Conservation (phyloP, 2,113 vertebrate species). For the Hippoglossus stenolepis region DNA sequence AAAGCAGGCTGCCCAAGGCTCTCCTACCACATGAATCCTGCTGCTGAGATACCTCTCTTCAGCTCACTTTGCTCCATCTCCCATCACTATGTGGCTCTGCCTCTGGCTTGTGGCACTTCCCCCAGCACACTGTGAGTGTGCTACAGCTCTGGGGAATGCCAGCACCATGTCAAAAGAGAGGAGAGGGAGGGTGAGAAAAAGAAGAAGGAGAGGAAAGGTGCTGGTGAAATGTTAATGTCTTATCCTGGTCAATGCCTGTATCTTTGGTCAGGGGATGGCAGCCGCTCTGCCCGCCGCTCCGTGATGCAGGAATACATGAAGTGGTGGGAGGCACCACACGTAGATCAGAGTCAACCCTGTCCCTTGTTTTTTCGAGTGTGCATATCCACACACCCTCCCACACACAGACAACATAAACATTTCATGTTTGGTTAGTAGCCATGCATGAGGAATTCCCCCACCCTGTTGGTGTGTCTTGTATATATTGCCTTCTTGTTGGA, state of each 20-base stretch:
- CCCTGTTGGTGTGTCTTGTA: conserved; percentile 51
- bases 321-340: conserved; percentile 48
- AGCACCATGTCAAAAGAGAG: conserved; percentile 34
- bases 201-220: conserved; percentile 34
- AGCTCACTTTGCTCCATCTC: conserved; percentile 36
- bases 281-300: not conserved
- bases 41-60: conserved; percentile 36
- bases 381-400: conserved; percentile 47
- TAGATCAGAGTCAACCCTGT: conserved; percentile 44
- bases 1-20: conserved; percentile 38
- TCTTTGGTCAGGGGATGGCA: conserved; percentile 46
- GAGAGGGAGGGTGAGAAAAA: conserved; percentile 39
- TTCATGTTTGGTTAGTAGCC: conserved; percentile 75
- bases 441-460: conserved; percentile 61
- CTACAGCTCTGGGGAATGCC: conserved; percentile 50
- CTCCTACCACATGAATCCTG: conserved; percentile 34
- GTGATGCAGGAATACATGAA: conserved; percentile 45
- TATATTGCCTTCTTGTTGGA: conserved; percentile 47
- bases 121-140: conserved; percentile 42
- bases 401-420: conserved; percentile 68
- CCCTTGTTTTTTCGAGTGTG: conserved; percentile 37
- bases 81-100: conserved; percentile 17
- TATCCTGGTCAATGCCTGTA: conserved; percentile 65
- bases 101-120: conserved; percentile 45
- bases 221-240: conserved; percentile 79